Evolutionary conservation across 1,140 invertebrate genomes (phyloP), one percentile per base, ranked within the genome.

Genomic region (Venustaconcha ellipsiformis): DNA sequence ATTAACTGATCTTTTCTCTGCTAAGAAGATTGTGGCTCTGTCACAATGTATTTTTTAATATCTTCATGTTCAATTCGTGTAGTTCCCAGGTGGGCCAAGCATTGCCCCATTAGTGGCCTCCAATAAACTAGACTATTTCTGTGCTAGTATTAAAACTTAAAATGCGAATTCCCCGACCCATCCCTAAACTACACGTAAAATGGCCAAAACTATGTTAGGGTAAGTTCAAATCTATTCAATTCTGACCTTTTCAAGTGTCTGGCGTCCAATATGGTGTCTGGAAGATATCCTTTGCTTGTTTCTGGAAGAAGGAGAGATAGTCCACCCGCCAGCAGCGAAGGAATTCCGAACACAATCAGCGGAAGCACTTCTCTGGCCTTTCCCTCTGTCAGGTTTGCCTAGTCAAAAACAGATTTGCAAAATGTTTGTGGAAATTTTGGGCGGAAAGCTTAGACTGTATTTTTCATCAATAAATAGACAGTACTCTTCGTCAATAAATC

Each of bases 261-360:
- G 14, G 88, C 89, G 62, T 93, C 91, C 12, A 92, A 89, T 6
- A 93, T 86, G 11, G 91, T 92, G 76, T 93, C 92, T 4, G 91
- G 89, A 0, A 93, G 81, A n/a, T 89, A 84, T 57, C 89, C 85
- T 30, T 90, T 89, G 37, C 91, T 89, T 1, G 93, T 93, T 88
- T 93, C 93, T 23, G 93, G 93, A 8, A 93, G 76, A 0, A 90
- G 69, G 1, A 91, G 79, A 18, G 89, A 87, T 0, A 91, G 67
- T 0, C 91, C 64, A 63, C 91, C 92, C 23, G 92, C 91, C 57
- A 91, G 67, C 57, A 93, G 70, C 59, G 91, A 89, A 55, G 91
- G 83, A 30, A 87, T 81, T 56, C 93, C 93, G 82, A 93, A 93
- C 6, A 93, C 84, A 4, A 92, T 92, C 57, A 92, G 92, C 14